Conservation (phyloP, 1,140 invertebrate genomes). For the Drosophila mojavensis region DNA sequence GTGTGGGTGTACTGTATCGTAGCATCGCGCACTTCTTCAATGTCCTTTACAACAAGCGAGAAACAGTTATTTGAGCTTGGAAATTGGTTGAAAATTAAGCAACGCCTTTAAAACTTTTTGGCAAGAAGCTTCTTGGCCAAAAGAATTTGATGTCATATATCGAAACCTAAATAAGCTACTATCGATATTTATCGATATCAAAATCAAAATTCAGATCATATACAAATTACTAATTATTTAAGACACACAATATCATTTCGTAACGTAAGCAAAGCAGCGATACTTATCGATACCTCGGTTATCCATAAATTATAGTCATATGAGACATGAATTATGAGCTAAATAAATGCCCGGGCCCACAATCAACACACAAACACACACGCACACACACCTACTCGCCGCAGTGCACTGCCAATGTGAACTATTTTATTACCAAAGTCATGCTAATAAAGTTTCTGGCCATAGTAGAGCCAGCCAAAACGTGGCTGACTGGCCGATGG, state of each 20-base stretch:
- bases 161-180: no score
- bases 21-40: slow-evolving; percentile 54
- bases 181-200: neutral
- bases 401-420: neutral
- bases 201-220: neutral
- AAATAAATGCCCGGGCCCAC: slow-evolving; percentile 8
- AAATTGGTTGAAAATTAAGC: slow-evolving; percentile 24
- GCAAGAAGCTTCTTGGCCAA: neutral
- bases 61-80: slow-evolving; percentile 27
- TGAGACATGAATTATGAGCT: slow-evolving; percentile 25
- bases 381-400: neutral
- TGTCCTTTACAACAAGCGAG: slow-evolving; percentile 22
- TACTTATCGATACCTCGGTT: neutral
- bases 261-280: neutral
- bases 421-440: slow-evolving; percentile 11
- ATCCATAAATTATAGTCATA: slow-evolving; percentile 6
- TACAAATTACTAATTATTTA: no score
- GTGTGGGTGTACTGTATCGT: slow-evolving; percentile 40
- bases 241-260: neutral
- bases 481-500: neutral
- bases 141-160: no score
- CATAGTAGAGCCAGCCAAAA: neutral
- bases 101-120: slow-evolving; percentile 5
- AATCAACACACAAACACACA: slow-evolving; percentile 23
- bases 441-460: slow-evolving; percentile 2